These are phyloP conservation scores for Calliphora vomitoria DNA, from an alignment of 2,888 invertebrate species.

Conservation along the genomic window DNA sequence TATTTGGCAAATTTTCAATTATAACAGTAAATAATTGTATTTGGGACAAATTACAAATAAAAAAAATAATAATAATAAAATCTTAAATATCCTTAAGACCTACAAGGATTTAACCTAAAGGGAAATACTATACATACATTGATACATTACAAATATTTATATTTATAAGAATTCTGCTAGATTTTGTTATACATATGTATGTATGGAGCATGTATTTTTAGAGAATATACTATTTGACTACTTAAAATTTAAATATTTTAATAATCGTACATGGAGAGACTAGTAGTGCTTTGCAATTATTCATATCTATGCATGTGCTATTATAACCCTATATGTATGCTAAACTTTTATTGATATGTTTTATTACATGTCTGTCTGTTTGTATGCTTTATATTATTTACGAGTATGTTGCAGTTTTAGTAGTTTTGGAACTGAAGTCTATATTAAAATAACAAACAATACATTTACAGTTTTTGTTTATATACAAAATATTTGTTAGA, in stretches of 20 bases:
- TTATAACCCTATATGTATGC: slow-evolving; percentile 1
- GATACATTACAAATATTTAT: not conserved
- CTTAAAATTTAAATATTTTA: slow-evolving; percentile 34
- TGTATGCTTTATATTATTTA: not conserved
- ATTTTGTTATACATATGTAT: not conserved
- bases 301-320: not conserved
- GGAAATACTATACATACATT: too few species aligned
- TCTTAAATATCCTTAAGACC: slow-evolving; percentile 8
- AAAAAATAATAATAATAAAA: not conserved
- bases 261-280: not conserved
- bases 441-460: slow-evolving; percentile 37
- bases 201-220: too few species aligned
- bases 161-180: not conserved
- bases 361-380: not conserved
- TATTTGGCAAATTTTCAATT: slow-evolving; percentile 24
- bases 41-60: not conserved
- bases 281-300: not conserved
- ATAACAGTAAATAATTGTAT: slow-evolving; percentile 2
- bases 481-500: slow-evolving; percentile 27
- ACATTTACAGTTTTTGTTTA: slow-evolving; percentile 16
- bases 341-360: slow-evolving; percentile 31
- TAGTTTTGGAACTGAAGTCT: slow-evolving; percentile 19
- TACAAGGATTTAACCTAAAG: not conserved
- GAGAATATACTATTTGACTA: slow-evolving; percentile 31
- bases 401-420: not conserved